Conservation (phyloP, 2,888 invertebrate genomes). For the Melanostoma scalare region DNA sequence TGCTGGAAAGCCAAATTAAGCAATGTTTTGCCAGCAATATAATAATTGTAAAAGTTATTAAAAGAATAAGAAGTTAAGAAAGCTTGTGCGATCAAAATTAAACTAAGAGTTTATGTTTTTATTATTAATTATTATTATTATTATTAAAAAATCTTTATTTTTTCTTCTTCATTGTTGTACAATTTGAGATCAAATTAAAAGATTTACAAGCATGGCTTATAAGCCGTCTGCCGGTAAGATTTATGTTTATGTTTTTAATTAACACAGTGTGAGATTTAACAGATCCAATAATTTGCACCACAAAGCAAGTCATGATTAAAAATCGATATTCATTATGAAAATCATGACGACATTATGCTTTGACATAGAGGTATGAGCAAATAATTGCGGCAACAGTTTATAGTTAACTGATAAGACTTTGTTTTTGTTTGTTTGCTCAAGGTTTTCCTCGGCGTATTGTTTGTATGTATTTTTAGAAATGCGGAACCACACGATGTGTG, state of each 20-base stretch:
- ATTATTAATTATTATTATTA: too few species aligned
- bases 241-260: neutral
- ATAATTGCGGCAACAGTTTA: neutral
- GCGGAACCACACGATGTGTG: neutral
- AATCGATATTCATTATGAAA: neutral
- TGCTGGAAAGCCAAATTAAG: too few species aligned
- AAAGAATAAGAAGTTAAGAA: too few species aligned
- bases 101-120: neutral
- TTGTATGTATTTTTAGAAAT: neutral
- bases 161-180: too few species aligned
- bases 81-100: too few species aligned
- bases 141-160: too few species aligned
- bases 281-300: neutral
- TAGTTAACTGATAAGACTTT: conserved; percentile 6
- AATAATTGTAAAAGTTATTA: too few species aligned
- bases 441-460: neutral
- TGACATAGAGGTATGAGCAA: neutral
- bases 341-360: neutral
- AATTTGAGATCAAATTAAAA: too few species aligned
- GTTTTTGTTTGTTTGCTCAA: conserved; percentile 1
- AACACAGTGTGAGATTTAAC: neutral
- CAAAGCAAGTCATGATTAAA: too few species aligned
- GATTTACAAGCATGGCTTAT: too few species aligned
- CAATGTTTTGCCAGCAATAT: too few species aligned
- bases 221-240: too few species aligned